A percentile compares a stretch with the other conserved stretches of the same genome.
phyloP scores from a whole-genome alignment of 2,113 vertebrate genomes.

The Fregetta grallaria region DNA sequence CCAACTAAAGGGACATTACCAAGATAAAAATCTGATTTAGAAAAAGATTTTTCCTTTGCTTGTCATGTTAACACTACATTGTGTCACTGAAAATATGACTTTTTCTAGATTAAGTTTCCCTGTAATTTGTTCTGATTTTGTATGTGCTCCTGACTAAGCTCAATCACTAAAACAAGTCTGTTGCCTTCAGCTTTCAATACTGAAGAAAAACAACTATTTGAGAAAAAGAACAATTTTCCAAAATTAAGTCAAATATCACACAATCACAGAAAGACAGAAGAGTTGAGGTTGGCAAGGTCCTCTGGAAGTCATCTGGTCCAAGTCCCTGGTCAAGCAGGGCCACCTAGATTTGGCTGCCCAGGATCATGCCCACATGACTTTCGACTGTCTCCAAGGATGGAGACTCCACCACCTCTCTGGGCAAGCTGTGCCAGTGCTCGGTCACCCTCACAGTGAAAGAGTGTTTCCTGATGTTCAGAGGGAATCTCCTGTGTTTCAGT shows the following conservation, averaged over 20 bases:
- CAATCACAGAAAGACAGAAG: not conserved
- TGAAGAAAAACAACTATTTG: not conserved
- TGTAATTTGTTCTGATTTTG: not conserved
- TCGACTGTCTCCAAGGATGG: not conserved
- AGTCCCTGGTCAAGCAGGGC: not conserved
- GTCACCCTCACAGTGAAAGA: too few species aligned
- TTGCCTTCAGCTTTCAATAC: not conserved
- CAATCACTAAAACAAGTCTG: not conserved
- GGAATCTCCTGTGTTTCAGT: not conserved
- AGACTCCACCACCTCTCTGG: not conserved
- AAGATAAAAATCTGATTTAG: conserved; percentile 4
- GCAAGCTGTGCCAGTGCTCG: too few species aligned
- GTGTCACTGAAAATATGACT: not conserved
- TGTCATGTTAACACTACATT: not conserved
- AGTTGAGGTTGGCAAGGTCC: not conserved
- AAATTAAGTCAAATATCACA: not conserved
- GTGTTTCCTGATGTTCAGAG: not conserved
- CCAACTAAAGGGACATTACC: not conserved
- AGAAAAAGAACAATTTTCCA: not conserved
- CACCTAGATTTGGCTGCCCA: not conserved
- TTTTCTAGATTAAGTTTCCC: not conserved
- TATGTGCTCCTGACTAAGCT: not conserved
- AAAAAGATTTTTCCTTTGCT: not conserved
- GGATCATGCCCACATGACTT: not conserved
- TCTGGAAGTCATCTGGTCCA: not conserved